phyloP scores from a whole-genome alignment of 2,888 invertebrate species.

The Thymelicus lineola region DNA sequence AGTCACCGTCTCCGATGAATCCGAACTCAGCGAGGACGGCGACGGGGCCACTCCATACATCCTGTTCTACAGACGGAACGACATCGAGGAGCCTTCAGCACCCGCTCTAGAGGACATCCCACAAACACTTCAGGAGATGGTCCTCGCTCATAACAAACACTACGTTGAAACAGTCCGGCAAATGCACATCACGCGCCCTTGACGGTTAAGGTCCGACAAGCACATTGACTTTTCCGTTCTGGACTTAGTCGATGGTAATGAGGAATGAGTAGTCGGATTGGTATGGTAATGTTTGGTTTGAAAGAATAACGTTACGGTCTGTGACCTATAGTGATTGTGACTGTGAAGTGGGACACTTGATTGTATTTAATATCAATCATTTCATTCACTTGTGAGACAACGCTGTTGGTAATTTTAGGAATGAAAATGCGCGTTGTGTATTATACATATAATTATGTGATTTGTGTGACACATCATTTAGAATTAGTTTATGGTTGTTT shows the following conservation, averaged over 20 bases:
- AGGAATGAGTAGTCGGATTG: conserved; percentile 38
- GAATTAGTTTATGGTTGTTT: no score
- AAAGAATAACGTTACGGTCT: no score
- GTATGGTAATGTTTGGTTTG: no score
- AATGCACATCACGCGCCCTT: conserved; percentile 59
- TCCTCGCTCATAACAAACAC: conserved; percentile 68
- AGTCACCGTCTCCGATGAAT: conserved; percentile 86
- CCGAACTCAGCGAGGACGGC: conserved; percentile 86
- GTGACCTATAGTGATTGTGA: no score
- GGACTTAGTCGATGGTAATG: conserved; percentile 48
- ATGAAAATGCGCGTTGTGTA: no score
- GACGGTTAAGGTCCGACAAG: conserved; percentile 65
- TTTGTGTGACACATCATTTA: no score
- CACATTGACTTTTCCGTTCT: conserved; percentile 60
- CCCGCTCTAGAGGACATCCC: conserved; percentile 67
- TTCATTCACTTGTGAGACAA: no score
- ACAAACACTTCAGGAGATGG: conserved; percentile 58
- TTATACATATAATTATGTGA: no score
- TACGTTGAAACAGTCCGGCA: conserved; percentile 62
- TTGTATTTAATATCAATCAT: no score
- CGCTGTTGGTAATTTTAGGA: no score
- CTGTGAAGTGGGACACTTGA: no score
- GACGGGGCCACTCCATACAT: conserved; percentile 92
- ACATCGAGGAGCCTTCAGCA: conserved; percentile 68
- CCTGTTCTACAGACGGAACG: conserved; percentile 87